These are phyloP conservation scores for Therioaphis trifolii DNA, from an alignment of 2,888 invertebrate species.

Conservation along the genomic window DNA sequence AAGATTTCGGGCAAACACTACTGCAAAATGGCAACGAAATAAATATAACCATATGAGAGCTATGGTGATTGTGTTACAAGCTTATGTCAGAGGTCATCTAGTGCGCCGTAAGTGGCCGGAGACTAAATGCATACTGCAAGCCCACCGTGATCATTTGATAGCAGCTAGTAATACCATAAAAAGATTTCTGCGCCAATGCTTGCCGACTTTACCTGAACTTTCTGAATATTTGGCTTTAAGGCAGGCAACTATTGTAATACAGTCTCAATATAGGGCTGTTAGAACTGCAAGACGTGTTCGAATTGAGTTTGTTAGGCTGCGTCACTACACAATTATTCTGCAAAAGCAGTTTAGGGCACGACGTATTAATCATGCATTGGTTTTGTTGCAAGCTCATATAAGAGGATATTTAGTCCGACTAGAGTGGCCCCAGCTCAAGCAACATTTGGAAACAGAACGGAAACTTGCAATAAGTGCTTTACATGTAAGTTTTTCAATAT, in stretches of 20 bases:
- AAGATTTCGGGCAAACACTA: conserved; percentile 24
- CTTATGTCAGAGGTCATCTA: neutral
- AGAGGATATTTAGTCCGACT: neutral
- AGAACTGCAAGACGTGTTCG: neutral
- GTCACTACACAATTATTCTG: neutral
- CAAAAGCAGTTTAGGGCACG: conserved; percentile 16
- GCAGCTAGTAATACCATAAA: neutral
- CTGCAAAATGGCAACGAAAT: neutral
- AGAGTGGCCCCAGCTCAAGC: neutral
- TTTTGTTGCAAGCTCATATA: neutral
- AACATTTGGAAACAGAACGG: neutral
- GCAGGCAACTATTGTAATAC: neutral
- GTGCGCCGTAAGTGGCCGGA: neutral
- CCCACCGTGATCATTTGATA: neutral
- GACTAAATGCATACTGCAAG: neutral
- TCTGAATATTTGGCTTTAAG: neutral
- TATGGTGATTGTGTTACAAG: neutral
- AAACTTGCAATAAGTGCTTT: neutral
- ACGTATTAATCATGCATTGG: too few species aligned
- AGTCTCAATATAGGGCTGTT: neutral
- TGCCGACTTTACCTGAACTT: neutral
- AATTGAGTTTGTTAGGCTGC: neutral
- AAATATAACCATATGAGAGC: neutral
- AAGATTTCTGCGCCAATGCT: neutral
- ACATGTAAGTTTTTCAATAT: neutral